These are phyloP conservation scores for Geopemphigus sp. DNA, from an alignment of 1,140 invertebrate genomes.

Conservation along the genomic window DNA sequence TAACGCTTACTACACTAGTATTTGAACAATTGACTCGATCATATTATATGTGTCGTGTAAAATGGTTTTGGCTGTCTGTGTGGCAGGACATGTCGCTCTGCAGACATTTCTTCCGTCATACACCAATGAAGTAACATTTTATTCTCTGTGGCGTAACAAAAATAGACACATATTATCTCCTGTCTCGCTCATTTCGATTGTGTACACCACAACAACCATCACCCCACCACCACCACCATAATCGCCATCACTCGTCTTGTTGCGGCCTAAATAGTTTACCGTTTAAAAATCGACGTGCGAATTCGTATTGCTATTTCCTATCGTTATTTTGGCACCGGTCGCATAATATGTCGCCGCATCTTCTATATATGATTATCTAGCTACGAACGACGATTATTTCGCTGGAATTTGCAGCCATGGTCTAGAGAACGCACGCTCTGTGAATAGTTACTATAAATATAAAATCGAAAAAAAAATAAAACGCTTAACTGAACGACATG, in stretches of 20 bases:
- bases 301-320: slow-evolving; percentile 35
- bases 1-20: no score
- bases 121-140: slow-evolving; percentile 30
- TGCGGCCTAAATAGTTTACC: slow-evolving; percentile 35
- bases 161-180: slow-evolving; percentile 26
- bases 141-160: background rate
- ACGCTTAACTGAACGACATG: no score
- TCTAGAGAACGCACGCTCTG: background rate
- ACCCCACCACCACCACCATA: no score
- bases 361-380: no score
- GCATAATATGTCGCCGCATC: background rate
- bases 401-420: slow-evolving; percentile 24
- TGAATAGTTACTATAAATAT: slow-evolving; percentile 29
- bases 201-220: background rate
- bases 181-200: slow-evolving; percentile 24
- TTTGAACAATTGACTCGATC: no score
- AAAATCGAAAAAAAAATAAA: slow-evolving; percentile 7
- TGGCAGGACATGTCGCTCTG: background rate
- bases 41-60: no score
- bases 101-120: background rate
- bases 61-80: background rate
- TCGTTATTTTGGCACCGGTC: slow-evolving; percentile 17
- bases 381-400: background rate
- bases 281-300: slow-evolving; percentile 35
- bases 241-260: background rate